Evolutionary conservation across 2,797 vertebrate species (phyloP), one percentile per base, ranked within the genome.

Genomic region (Geotrypetes seraphini): DNA sequence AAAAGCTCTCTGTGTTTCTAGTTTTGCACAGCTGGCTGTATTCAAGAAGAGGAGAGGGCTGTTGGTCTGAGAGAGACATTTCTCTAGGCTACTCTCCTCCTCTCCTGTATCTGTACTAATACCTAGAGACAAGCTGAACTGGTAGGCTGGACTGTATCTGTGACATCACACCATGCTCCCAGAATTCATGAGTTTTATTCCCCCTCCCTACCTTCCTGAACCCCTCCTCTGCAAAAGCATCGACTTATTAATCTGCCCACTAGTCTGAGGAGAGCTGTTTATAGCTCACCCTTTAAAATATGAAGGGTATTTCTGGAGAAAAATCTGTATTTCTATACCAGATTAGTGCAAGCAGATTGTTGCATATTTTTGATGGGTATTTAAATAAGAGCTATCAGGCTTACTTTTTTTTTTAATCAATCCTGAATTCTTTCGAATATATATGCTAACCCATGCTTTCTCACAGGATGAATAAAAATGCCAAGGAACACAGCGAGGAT

Each of bases 21-120:
- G 63, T 61, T 59, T 83, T 85, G 58, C 83, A 76, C 47, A 91
- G 85, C 75, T 86, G 90, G 35, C 73, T 63, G 72, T 78, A 85
- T 13, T 91, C 90, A 2, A 81, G 43, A 51, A 83, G 84, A 3
- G 85, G 62, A 4, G 79, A 73, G 2, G 87, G 59, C 64, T 79
- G 86, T 78, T 90, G 78, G 60, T 88, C 70, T 5, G 90, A 85
- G 54, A 90, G 78, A 73, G 87, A 92, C 94, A 91, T 92, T 57
- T 37, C 65, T 57, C 66, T 58, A 63, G 36, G 50, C 66, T 66
- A 53, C 46, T 56, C 50, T 51, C 57, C 5, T 53, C 58, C 16
- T 35, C 46, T 53, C 34, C 52, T 11, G 40, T 21, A 50, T 61
- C 70, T 66, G 27, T 47, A 53, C 50, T 60, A 31, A 52, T 54